phyloP scores from a whole-genome alignment of 2,113 vertebrate species.

The Scortum barcoo region DNA sequence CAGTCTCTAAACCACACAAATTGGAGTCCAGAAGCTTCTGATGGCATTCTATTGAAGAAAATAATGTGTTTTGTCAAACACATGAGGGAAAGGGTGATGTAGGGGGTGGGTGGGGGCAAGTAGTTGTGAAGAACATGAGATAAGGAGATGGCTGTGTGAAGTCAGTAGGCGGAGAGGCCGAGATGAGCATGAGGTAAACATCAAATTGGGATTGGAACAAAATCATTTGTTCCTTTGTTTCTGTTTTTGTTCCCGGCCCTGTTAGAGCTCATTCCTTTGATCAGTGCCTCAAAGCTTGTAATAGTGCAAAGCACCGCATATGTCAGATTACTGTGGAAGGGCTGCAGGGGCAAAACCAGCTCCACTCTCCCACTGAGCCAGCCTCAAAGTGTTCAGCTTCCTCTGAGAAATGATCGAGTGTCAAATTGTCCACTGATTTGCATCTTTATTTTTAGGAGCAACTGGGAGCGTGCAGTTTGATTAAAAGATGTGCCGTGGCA shows the following conservation, averaged over 20 bases:
- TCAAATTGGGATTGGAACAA: constrained; percentile 59
- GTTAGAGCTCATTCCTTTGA: constrained; percentile 66
- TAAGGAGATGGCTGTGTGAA: constrained; percentile 20
- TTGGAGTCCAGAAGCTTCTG: background rate
- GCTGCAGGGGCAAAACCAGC: constrained; percentile 62
- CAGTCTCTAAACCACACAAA: background rate
- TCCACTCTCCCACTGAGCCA: constrained; percentile 59
- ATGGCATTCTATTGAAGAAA: background rate
- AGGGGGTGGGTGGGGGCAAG: background rate
- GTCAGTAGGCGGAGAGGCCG: constrained; percentile 44
- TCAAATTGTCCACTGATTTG: constrained; percentile 58
- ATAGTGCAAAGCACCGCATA: constrained; percentile 69
- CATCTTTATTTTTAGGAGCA: constrained; percentile 60
- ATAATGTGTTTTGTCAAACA: constrained; percentile 18
- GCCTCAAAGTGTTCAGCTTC: constrained; percentile 53
- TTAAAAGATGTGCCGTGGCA: constrained; percentile 22
- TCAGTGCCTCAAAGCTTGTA: constrained; percentile 71
- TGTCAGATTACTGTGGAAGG: constrained; percentile 71
- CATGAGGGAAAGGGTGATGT: background rate
- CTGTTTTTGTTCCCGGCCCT: constrained; percentile 67
- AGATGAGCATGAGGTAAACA: constrained; percentile 63
- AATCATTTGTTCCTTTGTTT: constrained; percentile 73
- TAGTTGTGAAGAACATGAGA: constrained; percentile 10
- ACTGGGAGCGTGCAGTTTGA: background rate
- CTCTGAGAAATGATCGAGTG: constrained; percentile 48